A percentile compares a stretch with the other conserved stretches of the same genome.
Conservation (phyloP, 2,113 vertebrate species). For the Ameiurus melas region DNA sequence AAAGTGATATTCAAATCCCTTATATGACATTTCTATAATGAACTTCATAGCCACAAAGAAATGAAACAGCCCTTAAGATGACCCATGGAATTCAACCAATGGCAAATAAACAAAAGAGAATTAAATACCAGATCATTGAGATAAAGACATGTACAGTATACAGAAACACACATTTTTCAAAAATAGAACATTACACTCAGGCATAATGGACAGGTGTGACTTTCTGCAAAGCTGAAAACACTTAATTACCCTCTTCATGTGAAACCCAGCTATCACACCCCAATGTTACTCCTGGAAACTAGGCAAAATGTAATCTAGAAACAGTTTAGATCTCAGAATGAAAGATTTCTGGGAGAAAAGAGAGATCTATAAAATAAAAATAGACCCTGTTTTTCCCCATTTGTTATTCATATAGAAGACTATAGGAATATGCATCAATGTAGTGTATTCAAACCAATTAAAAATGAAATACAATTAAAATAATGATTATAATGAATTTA, state of each 20-base stretch:
- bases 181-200: not conserved
- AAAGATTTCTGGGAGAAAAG: not conserved
- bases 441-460: not conserved
- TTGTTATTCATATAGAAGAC: not conserved
- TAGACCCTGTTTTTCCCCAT: not conserved
- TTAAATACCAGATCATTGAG: not conserved
- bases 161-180: not conserved
- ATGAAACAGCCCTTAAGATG: not conserved
- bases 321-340: not conserved
- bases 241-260: constrained; percentile 17
- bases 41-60: not conserved
- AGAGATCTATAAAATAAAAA: not conserved
- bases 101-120: not conserved
- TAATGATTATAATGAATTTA: not conserved
- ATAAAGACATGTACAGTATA: not conserved
- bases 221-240: constrained; percentile 7
- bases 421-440: not conserved
- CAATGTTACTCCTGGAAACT: not conserved
- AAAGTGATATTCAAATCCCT: not conserved
- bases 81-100: not conserved
- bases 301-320: not conserved
- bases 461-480: not conserved
- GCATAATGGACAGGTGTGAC: constrained; percentile 4
- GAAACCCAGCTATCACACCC: constrained; percentile 5
- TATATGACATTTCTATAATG: not conserved